A percentile compares a stretch with the other conserved stretches of the same genome.
Evolutionary conservation across 2,888 invertebrate species (phyloP).

Genomic region (Eupsilia transversa): DNA sequence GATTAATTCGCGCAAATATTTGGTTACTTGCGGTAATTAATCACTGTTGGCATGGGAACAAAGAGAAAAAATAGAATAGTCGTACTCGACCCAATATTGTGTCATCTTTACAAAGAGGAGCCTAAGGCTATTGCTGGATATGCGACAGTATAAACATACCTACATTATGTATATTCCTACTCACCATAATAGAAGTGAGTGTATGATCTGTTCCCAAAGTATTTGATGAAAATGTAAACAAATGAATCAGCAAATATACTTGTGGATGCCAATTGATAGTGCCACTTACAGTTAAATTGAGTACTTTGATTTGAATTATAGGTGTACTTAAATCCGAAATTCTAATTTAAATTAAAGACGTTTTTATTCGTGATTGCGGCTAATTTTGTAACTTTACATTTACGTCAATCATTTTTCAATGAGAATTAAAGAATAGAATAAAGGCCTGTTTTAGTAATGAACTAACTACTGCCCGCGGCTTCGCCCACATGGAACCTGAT

Average conservation of each 20-base stretch:
- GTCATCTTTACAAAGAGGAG: background rate
- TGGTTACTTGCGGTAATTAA: no score
- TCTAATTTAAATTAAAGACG: no score
- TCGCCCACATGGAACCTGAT: no score
- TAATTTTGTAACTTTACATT: no score
- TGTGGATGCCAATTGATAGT: no score
- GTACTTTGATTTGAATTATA: background rate
- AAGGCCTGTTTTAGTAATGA: background rate
- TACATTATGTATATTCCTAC: background rate
- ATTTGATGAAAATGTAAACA: background rate
- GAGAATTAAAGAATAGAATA: no score
- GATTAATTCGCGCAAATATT: background rate
- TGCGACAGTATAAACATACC: background rate
- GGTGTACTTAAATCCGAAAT: background rate
- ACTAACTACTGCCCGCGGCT: no score
- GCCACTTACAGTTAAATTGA: background rate
- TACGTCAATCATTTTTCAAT: no score
- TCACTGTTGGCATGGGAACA: background rate
- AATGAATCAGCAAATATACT: background rate
- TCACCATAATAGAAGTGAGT: background rate
- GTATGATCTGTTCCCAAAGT: background rate
- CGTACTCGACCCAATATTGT: background rate
- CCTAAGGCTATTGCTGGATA: background rate
- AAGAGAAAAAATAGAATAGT: background rate
- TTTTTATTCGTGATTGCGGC: no score